Conservation (phyloP, 37 sponge, comb jelly and placozoan species). For the Corticium candelabrum region DNA sequence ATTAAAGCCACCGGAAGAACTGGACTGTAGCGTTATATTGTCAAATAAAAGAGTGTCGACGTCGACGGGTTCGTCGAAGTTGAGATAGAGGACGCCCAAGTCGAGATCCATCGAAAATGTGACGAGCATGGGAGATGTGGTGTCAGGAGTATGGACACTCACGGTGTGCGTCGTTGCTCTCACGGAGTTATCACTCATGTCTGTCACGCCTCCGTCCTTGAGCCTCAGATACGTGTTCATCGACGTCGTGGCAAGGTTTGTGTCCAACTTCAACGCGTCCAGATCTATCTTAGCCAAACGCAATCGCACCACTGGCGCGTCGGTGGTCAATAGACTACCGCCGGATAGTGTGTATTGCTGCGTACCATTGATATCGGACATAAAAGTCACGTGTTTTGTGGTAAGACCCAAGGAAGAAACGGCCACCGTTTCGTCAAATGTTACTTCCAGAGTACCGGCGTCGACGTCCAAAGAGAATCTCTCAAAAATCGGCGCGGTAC, state of each 20-base stretch:
- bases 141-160: constrained; percentile 26
- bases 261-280: constrained; percentile 58
- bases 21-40: constrained; percentile 2
- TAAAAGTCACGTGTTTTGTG: constrained; percentile 24
- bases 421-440: constrained; percentile 82
- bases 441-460: constrained; percentile 35
- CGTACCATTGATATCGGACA: constrained; percentile 25
- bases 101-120: constrained; percentile 60
- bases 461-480: constrained; percentile 61
- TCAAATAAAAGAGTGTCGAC: constrained; percentile 12
- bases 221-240: constrained; percentile 36
- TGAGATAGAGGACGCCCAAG: constrained; percentile 31
- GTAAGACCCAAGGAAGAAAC: constrained; percentile 11
- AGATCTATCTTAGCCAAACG: constrained; percentile 20
- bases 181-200: constrained; percentile 51
- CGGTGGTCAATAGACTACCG: constrained; percentile 17
- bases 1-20: constrained; percentile 23
- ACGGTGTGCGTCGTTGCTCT: constrained; percentile 22
- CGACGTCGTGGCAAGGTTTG: constrained; percentile 44
- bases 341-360: constrained; percentile 33
- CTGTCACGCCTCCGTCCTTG: constrained; percentile 22
- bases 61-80: constrained; percentile 66
- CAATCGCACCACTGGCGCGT: background rate
- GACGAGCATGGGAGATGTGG: constrained; percentile 32
- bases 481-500: constrained; percentile 42